Conservation (phyloP, 1,140 invertebrate genomes). For the Triops longicaudatus region DNA sequence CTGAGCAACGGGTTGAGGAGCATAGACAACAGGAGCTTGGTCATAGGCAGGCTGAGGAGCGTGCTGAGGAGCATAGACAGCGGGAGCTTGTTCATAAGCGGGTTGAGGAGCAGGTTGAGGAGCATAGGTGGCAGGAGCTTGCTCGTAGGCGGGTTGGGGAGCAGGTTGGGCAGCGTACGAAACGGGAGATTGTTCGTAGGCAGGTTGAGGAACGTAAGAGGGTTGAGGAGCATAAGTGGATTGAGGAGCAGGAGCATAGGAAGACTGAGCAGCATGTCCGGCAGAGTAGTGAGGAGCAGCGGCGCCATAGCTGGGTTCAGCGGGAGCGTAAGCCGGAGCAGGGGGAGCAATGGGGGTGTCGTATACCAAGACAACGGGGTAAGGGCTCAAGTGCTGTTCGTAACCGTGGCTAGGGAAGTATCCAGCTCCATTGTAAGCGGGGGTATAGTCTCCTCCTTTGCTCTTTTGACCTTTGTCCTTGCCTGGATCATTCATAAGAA, state of each 20-base stretch:
- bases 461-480: slow-evolving; percentile 13
- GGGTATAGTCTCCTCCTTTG: slow-evolving; percentile 19
- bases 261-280: background rate
- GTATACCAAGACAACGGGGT: slow-evolving; percentile 29
- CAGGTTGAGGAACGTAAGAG: background rate
- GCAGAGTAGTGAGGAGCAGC: slow-evolving; percentile 7
- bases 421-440: slow-evolving; percentile 18
- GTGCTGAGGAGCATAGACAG: slow-evolving; percentile 3
- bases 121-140: background rate
- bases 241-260: background rate
- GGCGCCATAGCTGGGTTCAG: slow-evolving; percentile 13
- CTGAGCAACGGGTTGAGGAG: slow-evolving; percentile 1
- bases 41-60: background rate
- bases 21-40: background rate
- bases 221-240: background rate
- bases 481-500: background rate
- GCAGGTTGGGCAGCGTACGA: slow-evolving; percentile 13
- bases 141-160: slow-evolving; percentile 18
- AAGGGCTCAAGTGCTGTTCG: slow-evolving; percentile 22
- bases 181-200: background rate
- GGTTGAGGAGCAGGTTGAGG: background rate
- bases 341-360: background rate
- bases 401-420: slow-evolving; percentile 29
- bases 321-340: slow-evolving; percentile 16
- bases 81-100: background rate